phyloP scores from a whole-genome alignment of 1,140 invertebrate genomes.

The Zaprionus capensis region DNA sequence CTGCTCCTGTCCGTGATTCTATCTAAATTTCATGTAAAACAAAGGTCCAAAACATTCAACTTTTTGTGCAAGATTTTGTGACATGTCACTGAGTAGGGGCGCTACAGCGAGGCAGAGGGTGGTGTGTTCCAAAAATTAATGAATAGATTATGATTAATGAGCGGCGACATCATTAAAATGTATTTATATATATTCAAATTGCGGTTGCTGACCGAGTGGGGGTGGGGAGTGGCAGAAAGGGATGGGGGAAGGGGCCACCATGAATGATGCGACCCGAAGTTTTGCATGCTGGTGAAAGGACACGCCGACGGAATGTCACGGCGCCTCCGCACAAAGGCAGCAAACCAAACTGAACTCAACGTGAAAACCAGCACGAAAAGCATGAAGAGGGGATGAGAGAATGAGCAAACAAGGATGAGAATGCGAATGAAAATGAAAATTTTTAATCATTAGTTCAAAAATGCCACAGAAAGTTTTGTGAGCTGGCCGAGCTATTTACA shows the following conservation, averaged over 20 bases:
- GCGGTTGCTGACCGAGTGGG: constrained; percentile 69
- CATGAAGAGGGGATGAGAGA: background rate
- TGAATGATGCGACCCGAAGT: constrained; percentile 49
- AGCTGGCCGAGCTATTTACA: constrained; percentile 63
- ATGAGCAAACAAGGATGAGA: background rate
- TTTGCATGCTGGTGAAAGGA: constrained; percentile 16
- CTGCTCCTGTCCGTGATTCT: constrained; percentile 41
- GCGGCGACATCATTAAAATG: constrained; percentile 82
- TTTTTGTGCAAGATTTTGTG: constrained; percentile 61
- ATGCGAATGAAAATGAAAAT: constrained; percentile 56
- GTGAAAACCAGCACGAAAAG: constrained; percentile 6
- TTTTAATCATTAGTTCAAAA: constrained; percentile 81
- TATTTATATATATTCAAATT: constrained; percentile 78
- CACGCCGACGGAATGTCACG: constrained; percentile 61
- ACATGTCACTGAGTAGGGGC: constrained; percentile 28
- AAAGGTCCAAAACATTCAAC: constrained; percentile 67
- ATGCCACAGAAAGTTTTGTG: constrained; percentile 76
- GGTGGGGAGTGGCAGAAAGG: background rate
- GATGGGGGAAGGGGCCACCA: background rate
- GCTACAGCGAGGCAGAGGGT: background rate
- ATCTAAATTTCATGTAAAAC: constrained; percentile 64
- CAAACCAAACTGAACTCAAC: constrained; percentile 29
- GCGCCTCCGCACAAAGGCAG: constrained; percentile 58
- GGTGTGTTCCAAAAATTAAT: constrained; percentile 69
- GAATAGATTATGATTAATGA: constrained; percentile 83